Evolutionary conservation across 2,888 invertebrate species (phyloP), one percentile per base, ranked within the genome.

Genomic region (Drosophila kanekoi): DNA sequence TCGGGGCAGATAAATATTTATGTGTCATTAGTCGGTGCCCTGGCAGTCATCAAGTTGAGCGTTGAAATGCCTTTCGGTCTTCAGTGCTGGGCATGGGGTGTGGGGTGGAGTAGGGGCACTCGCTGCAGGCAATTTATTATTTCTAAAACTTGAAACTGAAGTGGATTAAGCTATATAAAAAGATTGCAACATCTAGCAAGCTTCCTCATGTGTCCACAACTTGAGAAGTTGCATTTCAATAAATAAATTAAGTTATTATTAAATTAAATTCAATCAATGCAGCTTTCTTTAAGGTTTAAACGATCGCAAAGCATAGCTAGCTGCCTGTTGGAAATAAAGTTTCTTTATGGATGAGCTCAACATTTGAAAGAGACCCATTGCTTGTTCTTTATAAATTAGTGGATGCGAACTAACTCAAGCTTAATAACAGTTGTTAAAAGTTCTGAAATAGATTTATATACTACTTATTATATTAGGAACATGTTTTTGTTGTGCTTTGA

Each of bases 11-110:
- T 86, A 87, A 83, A 87, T 83, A 79, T 87, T 83, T 85, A 83
- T 87, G 85, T 87, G 84, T 87, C 83, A 83, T 83, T 86, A 82
- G 82, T 67, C 73, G 78, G 44, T 73, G 77, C 65, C 61, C 63
- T 63, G 63, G 57, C 67, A 81, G 79, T 81, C 73, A 79, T 84
- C 73, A 81, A 84, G 79, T 80, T 76, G 72, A 72, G 81, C 83
- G 78, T 80, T 80, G 83, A 85, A 77, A 83, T 83, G 74, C 80
- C 66, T 66, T 52, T 67, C 35, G 62, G 49, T 60, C 41, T 35
- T 53, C 23, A 18, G 4, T 41, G 41, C 28, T 20, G 0, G 43
- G 51, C 28, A 5, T 23, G 23, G 23, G 3, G 14, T 4, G 9
- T 13, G 14, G 23, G 43, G 51, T 33, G 56, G 38, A 49, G 18